Base-by-base conservation (phyloP, 2,797 vertebrate genomes). In the Phaenicophaeus curvirostris region DNA sequence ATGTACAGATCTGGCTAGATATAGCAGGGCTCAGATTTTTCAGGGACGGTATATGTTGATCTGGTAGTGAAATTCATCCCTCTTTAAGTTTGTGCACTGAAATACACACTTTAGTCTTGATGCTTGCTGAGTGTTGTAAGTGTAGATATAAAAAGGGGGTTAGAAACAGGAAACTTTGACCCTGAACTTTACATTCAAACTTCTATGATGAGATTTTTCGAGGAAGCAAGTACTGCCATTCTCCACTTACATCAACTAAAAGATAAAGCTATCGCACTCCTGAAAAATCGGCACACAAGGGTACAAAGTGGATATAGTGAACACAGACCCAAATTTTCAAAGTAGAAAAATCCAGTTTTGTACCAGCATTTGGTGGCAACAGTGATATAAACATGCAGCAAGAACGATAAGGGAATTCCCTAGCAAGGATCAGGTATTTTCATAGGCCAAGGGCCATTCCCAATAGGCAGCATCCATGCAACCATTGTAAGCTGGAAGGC, bases 121-220 rank as follows among this genome's bases (percentile, higher is more conserved):
- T 53, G n/a, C 3, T 39, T 85, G 78, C 31, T 2, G 0, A 25
- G 27, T 90, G 14, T 72, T 7, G 0, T 10, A 41, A 69, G 30
- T 0, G 1, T 33, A 30, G 23, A 71, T 50, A 68, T 75, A 87
- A 80, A 77, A 2, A 48, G 8, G 25, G 9, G 8, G 8, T 33
- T 89, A 51, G 28, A 46, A 95, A 85, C 1, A 46, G 53, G 5
- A 7, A 25, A 66, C 39, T 91, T 55, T 28, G 35, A 73, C 8
- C 9, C 13, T 3, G 8, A 54, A 28, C 9, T 81, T 81, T 8
- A 51, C 0, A 0, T 41, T 61, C 19, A 50, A 65, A 42, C 18
- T 59, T 73, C 54, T 35, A 3, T 19, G 28, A 24, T 0, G 2
- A 66, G 55, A 58, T 31, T 81, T 83, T 77, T 24, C 44, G 44